Evolutionary conservation across 1,140 invertebrate species (phyloP).

Genomic region (Neodiprion pinetum): DNA sequence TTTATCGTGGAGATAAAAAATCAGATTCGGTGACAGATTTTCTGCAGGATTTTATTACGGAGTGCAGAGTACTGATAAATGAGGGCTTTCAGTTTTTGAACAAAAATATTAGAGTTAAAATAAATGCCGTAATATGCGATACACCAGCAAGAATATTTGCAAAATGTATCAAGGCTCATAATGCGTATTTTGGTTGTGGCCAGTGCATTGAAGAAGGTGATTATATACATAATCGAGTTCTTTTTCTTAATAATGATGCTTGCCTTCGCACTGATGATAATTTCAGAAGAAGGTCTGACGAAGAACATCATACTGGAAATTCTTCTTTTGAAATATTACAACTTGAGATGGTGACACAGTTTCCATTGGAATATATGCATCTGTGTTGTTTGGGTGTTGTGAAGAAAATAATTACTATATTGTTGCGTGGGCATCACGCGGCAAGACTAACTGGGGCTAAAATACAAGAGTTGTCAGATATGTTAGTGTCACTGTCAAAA

Average conservation of each 20-base stretch:
- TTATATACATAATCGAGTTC: slow-evolving; percentile 22
- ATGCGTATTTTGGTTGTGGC: slow-evolving; percentile 29
- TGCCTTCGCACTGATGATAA: slow-evolving; percentile 25
- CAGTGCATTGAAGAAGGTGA: slow-evolving; percentile 32
- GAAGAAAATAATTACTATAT: slow-evolving; percentile 35
- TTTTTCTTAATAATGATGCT: slow-evolving; percentile 27
- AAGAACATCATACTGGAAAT: slow-evolving; percentile 40
- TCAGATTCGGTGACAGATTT: slow-evolving; percentile 28
- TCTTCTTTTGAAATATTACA: slow-evolving; percentile 31
- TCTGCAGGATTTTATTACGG: slow-evolving; percentile 35
- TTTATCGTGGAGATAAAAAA: slow-evolving; percentile 36
- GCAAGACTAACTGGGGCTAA: slow-evolving; percentile 27
- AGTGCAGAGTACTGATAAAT: slow-evolving; percentile 25
- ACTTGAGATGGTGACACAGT: slow-evolving; percentile 18
- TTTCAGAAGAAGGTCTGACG: slow-evolving; percentile 32
- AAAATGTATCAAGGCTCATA: slow-evolving; percentile 32
- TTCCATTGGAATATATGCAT: slow-evolving; percentile 26
- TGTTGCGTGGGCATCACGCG: slow-evolving; percentile 46
- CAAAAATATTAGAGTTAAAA: slow-evolving; percentile 26
- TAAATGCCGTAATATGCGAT: slow-evolving; percentile 37
- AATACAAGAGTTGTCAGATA: slow-evolving; percentile 30
- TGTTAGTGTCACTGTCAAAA: slow-evolving; percentile 32
- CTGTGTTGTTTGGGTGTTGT: slow-evolving; percentile 21
- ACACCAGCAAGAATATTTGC: slow-evolving; percentile 33
- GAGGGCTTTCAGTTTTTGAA: slow-evolving; percentile 25